Conservation (phyloP, 2,888 invertebrate genomes). For the Pteria penguin region DNA sequence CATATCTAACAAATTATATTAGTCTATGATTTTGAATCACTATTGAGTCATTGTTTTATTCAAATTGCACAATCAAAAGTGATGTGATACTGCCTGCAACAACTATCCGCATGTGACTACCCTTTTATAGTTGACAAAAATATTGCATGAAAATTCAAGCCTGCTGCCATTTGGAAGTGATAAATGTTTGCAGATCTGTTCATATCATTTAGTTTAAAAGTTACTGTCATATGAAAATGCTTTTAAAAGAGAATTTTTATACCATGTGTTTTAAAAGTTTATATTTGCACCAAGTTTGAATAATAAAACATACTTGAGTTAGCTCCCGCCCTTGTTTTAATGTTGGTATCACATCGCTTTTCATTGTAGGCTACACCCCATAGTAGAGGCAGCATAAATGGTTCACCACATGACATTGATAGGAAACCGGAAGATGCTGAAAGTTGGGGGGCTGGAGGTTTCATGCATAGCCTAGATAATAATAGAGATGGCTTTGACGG, state of each 20-base stretch:
- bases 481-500: constrained; percentile 25
- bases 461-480: constrained; percentile 41
- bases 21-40: no score
- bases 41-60: no score
- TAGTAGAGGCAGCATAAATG: constrained; percentile 30
- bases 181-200: background rate
- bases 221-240: background rate
- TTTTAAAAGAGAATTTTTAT: background rate
- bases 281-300: background rate
- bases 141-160: no score
- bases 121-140: no score
- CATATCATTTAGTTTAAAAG: background rate
- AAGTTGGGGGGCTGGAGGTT: constrained; percentile 31
- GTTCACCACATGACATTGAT: constrained; percentile 34
- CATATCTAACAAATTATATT: no score
- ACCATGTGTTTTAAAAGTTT: background rate
- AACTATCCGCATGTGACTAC: no score
- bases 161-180: background rate
- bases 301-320: background rate
- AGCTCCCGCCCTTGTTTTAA: background rate
- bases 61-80: constrained; percentile 24
- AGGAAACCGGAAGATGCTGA: constrained; percentile 37
- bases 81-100: no score
- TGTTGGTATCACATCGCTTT: constrained; percentile 41
- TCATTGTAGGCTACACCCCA: constrained; percentile 37